Percentiles rank a stretch among this genome's conserved stretches.
phyloP scores from a whole-genome alignment of 2,797 vertebrate genomes.

The Leptatherina wallacei region DNA sequence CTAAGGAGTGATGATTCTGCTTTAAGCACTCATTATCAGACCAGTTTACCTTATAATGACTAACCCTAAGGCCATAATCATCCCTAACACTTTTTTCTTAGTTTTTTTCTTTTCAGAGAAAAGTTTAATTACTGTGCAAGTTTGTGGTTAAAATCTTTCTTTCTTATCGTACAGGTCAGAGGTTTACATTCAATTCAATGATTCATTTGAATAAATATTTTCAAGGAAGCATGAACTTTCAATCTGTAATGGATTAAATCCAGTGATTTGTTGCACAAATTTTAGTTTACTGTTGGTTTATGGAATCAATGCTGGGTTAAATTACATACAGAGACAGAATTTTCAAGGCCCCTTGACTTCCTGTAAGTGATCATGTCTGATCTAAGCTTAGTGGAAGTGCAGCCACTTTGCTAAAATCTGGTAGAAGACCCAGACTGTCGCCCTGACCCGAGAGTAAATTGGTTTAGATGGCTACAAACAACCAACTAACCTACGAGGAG shows the following conservation, averaged over 20 bases:
- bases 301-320: neutral
- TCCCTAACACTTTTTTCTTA: constrained; percentile 31
- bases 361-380: neutral
- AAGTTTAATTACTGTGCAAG: constrained; percentile 49
- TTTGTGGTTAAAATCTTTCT: constrained; percentile 31
- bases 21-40: constrained; percentile 73
- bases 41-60: constrained; percentile 64
- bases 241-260: neutral
- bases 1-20: constrained; percentile 55
- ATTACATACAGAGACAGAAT: neutral
- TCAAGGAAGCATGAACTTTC: neutral
- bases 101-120: constrained; percentile 13
- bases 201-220: neutral
- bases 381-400: neutral
- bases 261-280: neutral
- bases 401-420: neutral
- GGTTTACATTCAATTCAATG: neutral
- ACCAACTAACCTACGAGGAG: neutral
- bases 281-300: neutral
- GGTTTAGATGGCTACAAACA: neutral
- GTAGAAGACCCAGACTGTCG: neutral
- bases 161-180: constrained; percentile 1
- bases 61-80: constrained; percentile 52
- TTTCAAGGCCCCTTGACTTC: neutral
- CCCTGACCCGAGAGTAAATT: neutral